Percentiles rank a stretch among this genome's conserved stretches.
phyloP scores from a whole-genome alignment of 2,113 vertebrate species.

The Takifugu bimaculatus region DNA sequence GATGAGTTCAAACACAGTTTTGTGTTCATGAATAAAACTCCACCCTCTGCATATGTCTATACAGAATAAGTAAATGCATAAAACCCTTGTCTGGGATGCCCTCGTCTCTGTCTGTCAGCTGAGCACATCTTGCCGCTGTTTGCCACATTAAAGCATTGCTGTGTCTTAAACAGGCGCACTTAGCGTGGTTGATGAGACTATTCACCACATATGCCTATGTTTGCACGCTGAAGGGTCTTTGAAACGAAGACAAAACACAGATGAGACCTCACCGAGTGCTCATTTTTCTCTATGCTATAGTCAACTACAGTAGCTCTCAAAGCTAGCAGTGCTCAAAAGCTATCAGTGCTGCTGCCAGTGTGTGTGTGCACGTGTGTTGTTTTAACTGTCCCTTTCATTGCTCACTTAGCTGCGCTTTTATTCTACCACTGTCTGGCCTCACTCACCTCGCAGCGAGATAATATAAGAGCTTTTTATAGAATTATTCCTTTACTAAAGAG shows the following conservation, averaged over 20 bases:
- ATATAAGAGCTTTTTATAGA: slow-evolving; percentile 75
- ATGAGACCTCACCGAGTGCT: slow-evolving; percentile 62
- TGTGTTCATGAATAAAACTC: slow-evolving; percentile 69
- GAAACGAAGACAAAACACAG: slow-evolving; percentile 71
- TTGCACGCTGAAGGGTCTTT: slow-evolving; percentile 60
- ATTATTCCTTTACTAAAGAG: slow-evolving; percentile 73
- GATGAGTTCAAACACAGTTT: slow-evolving; percentile 64
- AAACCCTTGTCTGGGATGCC: slow-evolving; percentile 40
- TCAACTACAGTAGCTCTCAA: slow-evolving; percentile 59
- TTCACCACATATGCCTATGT: slow-evolving; percentile 13
- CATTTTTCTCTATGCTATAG: slow-evolving; percentile 42
- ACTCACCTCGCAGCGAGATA: slow-evolving; percentile 64
- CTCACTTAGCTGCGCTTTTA: slow-evolving; percentile 72
- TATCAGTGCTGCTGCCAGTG: slow-evolving; percentile 57
- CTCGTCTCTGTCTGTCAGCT: slow-evolving; percentile 60
- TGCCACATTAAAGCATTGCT: slow-evolving; percentile 65
- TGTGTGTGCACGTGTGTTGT: slow-evolving; percentile 16
- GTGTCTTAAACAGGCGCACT: slow-evolving; percentile 62
- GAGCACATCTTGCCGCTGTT: slow-evolving; percentile 46
- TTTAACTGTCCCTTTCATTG: slow-evolving; percentile 70
- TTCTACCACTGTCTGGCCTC: slow-evolving; percentile 65
- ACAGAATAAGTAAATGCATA: slow-evolving; percentile 49
- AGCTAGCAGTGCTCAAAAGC: slow-evolving; percentile 67
- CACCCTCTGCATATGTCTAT: slow-evolving; percentile 50
- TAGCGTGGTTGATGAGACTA: slow-evolving; percentile 57